These are phyloP conservation scores for western clawed frog (Xenopus tropicalis) DNA, from an alignment of 2,113 vertebrate species.

Conservation along the genomic window DNA sequence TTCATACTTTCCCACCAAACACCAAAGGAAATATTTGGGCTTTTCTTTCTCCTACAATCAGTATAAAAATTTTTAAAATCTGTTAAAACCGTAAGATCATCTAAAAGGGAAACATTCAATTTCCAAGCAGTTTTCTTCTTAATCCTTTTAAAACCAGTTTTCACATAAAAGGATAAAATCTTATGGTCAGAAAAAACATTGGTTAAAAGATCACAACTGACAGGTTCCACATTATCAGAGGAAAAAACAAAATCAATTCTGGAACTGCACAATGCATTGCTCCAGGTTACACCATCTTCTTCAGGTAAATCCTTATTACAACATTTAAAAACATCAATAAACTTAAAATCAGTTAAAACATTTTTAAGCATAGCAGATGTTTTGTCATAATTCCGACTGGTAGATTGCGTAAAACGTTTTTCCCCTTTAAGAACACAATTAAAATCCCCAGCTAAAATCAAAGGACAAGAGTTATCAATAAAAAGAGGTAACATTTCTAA, in stretches of 20 bases:
- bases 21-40: background rate
- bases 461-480: too few relatives aligned
- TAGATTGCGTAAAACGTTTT: background rate
- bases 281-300: background rate
- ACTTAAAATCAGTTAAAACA: background rate
- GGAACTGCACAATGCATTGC: background rate
- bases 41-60: too few relatives aligned
- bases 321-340: background rate
- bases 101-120: background rate
- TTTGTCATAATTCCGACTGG: background rate
- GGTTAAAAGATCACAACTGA: too few relatives aligned
- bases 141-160: too few relatives aligned
- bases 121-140: background rate
- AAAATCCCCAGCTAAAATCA: background rate
- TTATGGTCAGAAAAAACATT: too few relatives aligned
- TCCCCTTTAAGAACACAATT: background rate
- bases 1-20: background rate
- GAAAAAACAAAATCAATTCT: background rate
- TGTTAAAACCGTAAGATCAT: too few relatives aligned
- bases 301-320: too few relatives aligned
- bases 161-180: too few relatives aligned
- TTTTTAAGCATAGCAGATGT: background rate
- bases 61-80: too few relatives aligned
- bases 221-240: too few relatives aligned
- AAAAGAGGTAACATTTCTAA: too few relatives aligned